Conservation (phyloP, 2,797 vertebrate genomes). For the Gambelia wislizenii region DNA sequence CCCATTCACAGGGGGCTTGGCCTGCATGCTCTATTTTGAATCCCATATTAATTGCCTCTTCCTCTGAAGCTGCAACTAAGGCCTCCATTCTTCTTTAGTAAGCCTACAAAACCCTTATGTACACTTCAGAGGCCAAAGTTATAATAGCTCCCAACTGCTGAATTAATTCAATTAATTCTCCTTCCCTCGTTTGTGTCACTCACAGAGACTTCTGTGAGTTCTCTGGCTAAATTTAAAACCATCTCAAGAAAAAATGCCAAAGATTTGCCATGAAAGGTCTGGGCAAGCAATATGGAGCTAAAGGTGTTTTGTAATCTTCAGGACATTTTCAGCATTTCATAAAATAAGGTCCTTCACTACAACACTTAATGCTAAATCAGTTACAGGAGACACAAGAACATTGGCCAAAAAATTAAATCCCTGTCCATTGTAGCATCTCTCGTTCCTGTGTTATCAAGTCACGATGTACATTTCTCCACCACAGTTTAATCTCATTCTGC, state of each 20-base stretch:
- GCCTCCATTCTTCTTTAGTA: not conserved
- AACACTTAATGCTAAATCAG: not conserved
- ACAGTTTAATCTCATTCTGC: too few relatives aligned
- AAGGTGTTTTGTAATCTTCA: not conserved
- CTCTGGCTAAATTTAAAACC: not conserved
- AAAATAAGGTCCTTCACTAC: not conserved
- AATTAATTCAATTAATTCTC: slow-evolving; percentile 15
- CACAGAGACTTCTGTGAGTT: accelerated
- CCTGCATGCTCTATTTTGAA: not conserved
- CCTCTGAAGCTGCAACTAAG: not conserved
- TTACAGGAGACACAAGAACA: not conserved
- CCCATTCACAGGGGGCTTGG: slow-evolving; percentile 10
- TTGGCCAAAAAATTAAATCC: not conserved
- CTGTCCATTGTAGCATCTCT: not conserved
- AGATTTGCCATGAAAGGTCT: not conserved
- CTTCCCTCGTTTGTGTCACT: not conserved
- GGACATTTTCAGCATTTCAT: not conserved
- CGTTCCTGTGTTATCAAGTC: too few relatives aligned
- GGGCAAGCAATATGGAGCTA: not conserved
- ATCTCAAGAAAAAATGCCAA: not conserved
- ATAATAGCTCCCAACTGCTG: not conserved
- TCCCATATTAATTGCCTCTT: slow-evolving; percentile 20
- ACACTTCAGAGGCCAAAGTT: not conserved
- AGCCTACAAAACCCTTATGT: not conserved
- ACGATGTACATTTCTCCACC: too few relatives aligned